Evolutionary conservation across 2,113 vertebrate genomes (phyloP).

Genomic region (Fregata magnificens): DNA sequence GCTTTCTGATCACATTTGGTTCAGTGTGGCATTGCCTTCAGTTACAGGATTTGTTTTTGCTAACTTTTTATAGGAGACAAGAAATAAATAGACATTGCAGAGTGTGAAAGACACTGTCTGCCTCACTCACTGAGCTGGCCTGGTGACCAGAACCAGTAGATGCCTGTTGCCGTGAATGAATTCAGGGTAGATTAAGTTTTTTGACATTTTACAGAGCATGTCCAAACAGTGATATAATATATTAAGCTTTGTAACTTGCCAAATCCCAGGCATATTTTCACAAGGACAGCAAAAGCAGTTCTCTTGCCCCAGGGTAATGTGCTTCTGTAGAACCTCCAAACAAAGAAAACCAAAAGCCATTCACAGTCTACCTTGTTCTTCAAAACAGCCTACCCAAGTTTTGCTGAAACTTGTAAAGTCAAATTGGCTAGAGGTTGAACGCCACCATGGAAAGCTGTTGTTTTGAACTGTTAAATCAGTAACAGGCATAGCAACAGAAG

Average conservation of each 20-base stretch:
- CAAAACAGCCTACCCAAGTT: neutral
- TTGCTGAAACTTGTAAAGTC: neutral
- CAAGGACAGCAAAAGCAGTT: neutral
- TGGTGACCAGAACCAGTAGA: neutral
- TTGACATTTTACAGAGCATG: neutral
- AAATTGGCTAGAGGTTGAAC: neutral
- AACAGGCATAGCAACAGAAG: neutral
- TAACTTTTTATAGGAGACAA: neutral
- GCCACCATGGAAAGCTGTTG: neutral
- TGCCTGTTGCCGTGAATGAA: neutral
- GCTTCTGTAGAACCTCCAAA: neutral
- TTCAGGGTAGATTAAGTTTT: neutral
- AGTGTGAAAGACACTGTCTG: neutral
- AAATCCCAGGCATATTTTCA: slow-evolving; percentile 28
- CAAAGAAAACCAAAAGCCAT: neutral
- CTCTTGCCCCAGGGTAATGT: neutral
- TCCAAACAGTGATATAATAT: neutral
- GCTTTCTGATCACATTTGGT: neutral
- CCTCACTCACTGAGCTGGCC: neutral
- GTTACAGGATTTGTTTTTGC: neutral
- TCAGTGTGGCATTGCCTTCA: neutral
- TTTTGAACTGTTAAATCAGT: neutral
- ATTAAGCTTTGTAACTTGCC: neutral
- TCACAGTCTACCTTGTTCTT: neutral
- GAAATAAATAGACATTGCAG: neutral